Base-by-base conservation (phyloP, 2,888 invertebrate genomes). In the Trachelus iudaicus region DNA sequence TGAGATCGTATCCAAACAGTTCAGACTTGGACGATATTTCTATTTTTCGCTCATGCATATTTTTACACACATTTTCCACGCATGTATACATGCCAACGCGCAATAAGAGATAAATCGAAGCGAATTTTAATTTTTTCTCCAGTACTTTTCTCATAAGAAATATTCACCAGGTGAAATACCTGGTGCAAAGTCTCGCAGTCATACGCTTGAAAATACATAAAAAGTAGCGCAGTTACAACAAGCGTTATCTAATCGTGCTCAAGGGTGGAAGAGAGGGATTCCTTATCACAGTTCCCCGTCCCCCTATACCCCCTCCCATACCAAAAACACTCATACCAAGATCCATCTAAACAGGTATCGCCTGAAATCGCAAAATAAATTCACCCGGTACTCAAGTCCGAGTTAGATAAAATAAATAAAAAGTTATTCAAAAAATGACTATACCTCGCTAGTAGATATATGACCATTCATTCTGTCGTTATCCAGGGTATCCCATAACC, bases 391-490 rank as follows among this genome's bases (percentile, higher is more conserved):
- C 34, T 23, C 4, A n/a, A 15, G 69, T 75, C 69, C 40, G 15
- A 68, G 73, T 76, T 76, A 23, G 37, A 35, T 23, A 31, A 33
- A 40, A 37, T 15, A 12, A 73, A 31, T 23, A 74, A 40, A 31
- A 35, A 74, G 69, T 74, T 68, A 75, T 56, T 56, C 12, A 68
- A 71, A 79, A 73, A 69, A 69, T n/a, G 2, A 69, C 34, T 84
- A 82, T 90, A 90, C 90, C 90, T 90, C 89, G 85, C 81, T 87
- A 85, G 86, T 84, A 85, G 86, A 88, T 83, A 87, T 86, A 88
- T 90, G 89, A 87, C 89, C 89, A 88, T 90, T 90, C 90, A 89
- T 90, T 87, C 89, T 89, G 89, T 83, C 87, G 88, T 89, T 87
- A 89, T 88, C 88, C 89, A 87, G 85, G 87, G 85, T 87, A 87